A percentile compares a stretch with the other conserved stretches of the same genome.
phyloP scores from a whole-genome alignment of 2,888 invertebrate species.

The Harpagoxenus sublaevis region DNA sequence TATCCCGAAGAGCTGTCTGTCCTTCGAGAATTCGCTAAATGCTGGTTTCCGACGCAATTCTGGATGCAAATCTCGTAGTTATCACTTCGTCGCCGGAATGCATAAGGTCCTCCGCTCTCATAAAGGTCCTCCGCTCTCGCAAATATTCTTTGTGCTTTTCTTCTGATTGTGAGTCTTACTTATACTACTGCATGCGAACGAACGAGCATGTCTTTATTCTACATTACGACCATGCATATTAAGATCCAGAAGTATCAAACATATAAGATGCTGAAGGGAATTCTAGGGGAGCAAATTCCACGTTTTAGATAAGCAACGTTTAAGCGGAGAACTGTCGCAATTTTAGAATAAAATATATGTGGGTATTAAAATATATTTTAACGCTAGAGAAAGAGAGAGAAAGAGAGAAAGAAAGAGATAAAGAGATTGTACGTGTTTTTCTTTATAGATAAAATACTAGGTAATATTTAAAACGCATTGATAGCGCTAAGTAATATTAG shows the following conservation, averaged over 20 bases:
- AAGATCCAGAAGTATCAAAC: not conserved
- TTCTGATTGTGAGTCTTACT: not conserved
- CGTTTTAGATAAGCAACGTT: not conserved
- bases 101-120: not conserved
- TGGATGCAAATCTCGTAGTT: constrained; percentile 18
- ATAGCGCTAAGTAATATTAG: not conserved
- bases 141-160: not conserved
- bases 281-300: not conserved
- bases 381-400: not conserved
- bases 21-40: constrained; percentile 44
- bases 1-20: constrained; percentile 35
- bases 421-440: not conserved
- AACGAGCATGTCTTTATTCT: not conserved
- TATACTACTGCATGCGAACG: not conserved
- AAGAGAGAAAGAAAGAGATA: not conserved
- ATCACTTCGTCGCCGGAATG: not conserved
- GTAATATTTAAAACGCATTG: not conserved
- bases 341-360: not conserved
- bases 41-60: constrained; percentile 48
- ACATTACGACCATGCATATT: not conserved
- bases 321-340: not conserved
- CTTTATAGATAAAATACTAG: not conserved
- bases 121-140: not conserved
- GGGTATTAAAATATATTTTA: not conserved
- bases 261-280: not conserved